Percentiles rank a stretch among this genome's conserved stretches.
phyloP scores from a whole-genome alignment of 2,888 invertebrate species.

The Heliconius hortense region DNA sequence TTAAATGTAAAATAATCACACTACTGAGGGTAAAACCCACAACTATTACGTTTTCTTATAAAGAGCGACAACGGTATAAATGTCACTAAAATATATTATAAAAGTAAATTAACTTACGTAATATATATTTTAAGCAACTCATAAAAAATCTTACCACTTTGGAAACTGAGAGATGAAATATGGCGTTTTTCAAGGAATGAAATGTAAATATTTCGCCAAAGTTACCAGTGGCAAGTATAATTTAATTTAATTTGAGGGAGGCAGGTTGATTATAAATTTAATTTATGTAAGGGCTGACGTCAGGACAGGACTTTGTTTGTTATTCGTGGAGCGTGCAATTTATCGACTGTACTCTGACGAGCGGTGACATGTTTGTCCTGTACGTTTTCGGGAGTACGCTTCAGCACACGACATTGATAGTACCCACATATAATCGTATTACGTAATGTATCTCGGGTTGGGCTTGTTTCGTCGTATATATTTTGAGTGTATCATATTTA shows the following conservation, averaged over 20 bases:
- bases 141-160: constrained; percentile 13
- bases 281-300: constrained; percentile 74
- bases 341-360: constrained; percentile 63
- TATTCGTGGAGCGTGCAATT: constrained; percentile 69
- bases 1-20: not conserved
- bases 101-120: not conserved
- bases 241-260: constrained; percentile 74
- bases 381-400: constrained; percentile 45
- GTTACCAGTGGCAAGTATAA: constrained; percentile 72
- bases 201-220: constrained; percentile 74
- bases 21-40: not conserved
- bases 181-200: constrained; percentile 60
- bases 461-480: not conserved
- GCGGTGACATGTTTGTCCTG: constrained; percentile 56
- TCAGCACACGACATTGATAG: constrained; percentile 18
- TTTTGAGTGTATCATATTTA: constrained; percentile 5
- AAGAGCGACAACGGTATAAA: not conserved
- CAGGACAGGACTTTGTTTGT: constrained; percentile 60
- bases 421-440: constrained; percentile 10
- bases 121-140: not conserved
- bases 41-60: not conserved
- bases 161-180: constrained; percentile 18
- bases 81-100: not conserved
- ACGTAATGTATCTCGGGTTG: constrained; percentile 15
- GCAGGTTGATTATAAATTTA: constrained; percentile 78